Evolutionary conservation across 2,113 vertebrate species (phyloP).

Genomic region (Lethenteron camtschaticum): DNA sequence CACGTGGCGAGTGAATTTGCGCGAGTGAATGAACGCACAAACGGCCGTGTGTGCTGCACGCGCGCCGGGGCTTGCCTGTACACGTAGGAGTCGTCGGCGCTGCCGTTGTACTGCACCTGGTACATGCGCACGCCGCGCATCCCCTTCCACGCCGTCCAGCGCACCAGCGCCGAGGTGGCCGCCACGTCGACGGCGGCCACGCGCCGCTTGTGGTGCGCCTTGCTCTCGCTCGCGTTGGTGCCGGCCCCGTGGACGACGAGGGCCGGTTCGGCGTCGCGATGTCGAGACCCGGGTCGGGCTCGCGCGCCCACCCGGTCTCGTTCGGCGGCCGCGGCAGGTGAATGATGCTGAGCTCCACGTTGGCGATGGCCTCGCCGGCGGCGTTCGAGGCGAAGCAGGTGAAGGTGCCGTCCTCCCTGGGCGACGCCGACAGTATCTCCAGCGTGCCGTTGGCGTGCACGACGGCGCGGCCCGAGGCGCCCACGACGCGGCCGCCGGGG

Average conservation of each 20-base stretch:
- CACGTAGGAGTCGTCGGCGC: slow-evolving; percentile 56
- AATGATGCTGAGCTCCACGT: slow-evolving; percentile 66
- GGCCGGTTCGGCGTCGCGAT: slow-evolving; percentile 81
- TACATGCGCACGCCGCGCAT: slow-evolving; percentile 72
- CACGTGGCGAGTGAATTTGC: no score
- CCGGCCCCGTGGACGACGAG: slow-evolving; percentile 18
- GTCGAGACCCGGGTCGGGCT: slow-evolving; percentile 73
- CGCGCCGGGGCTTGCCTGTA: slow-evolving; percentile 37
- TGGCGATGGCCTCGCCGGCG: slow-evolving; percentile 71
- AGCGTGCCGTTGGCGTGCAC: slow-evolving; percentile 81
- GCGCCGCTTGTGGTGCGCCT: slow-evolving; percentile 28
- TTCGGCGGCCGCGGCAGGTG: slow-evolving; percentile 83
- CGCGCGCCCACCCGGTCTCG: slow-evolving; percentile 38
- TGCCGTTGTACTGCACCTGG: slow-evolving; percentile 86
- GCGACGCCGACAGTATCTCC: slow-evolving; percentile 67
- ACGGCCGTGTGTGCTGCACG: no score
- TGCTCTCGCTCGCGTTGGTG: slow-evolving; percentile 31
- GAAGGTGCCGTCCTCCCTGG: slow-evolving; percentile 80
- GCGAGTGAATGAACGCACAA: no score
- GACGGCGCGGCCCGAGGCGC: slow-evolving; percentile 57
- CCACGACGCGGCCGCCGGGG: slow-evolving; percentile 62
- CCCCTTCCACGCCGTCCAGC: slow-evolving; percentile 54
- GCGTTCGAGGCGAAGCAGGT: slow-evolving; percentile 91
- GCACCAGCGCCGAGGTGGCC: slow-evolving; percentile 49
- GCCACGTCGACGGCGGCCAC: slow-evolving; percentile 46